A percentile compares a stretch with the other conserved stretches of the same genome.
Conservation (phyloP, 2,797 vertebrate genomes). For the Halcyon leucocephala region DNA sequence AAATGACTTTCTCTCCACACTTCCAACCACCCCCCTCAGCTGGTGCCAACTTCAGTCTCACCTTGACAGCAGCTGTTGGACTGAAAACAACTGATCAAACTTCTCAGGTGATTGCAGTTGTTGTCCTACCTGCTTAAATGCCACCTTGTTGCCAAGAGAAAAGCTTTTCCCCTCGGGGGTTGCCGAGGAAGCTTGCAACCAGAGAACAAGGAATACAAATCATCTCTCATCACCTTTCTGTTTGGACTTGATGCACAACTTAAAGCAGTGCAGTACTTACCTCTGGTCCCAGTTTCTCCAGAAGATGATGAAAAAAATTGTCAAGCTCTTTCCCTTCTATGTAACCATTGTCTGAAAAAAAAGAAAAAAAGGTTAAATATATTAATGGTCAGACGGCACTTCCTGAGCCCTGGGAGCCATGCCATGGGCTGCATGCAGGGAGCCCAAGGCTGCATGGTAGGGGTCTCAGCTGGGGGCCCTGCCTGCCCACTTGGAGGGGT, state of each 20-base stretch:
- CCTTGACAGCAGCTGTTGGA: background rate
- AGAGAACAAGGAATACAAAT: background rate
- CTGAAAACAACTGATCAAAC: background rate
- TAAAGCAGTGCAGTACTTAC: constrained; percentile 70
- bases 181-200: background rate
- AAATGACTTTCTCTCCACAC: background rate
- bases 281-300: constrained; percentile 82
- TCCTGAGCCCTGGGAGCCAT: fast-evolving
- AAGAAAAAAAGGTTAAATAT: constrained; percentile 41
- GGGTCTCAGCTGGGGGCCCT: background rate
- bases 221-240: background rate
- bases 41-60: background rate
- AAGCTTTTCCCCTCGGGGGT: background rate
- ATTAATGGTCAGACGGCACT: background rate
- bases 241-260: background rate
- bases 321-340: constrained; percentile 94
- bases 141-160: constrained; percentile 23
- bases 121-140: background rate
- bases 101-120: background rate
- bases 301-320: constrained; percentile 89
- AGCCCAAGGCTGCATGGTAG: fast-evolving
- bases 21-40: background rate
- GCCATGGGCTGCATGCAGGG: fast-evolving
- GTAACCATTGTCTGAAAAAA: constrained; percentile 90
- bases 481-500: fast-evolving